Base-by-base conservation (phyloP, 2,797 vertebrate species). In the Setipinna tenuifilis region DNA sequence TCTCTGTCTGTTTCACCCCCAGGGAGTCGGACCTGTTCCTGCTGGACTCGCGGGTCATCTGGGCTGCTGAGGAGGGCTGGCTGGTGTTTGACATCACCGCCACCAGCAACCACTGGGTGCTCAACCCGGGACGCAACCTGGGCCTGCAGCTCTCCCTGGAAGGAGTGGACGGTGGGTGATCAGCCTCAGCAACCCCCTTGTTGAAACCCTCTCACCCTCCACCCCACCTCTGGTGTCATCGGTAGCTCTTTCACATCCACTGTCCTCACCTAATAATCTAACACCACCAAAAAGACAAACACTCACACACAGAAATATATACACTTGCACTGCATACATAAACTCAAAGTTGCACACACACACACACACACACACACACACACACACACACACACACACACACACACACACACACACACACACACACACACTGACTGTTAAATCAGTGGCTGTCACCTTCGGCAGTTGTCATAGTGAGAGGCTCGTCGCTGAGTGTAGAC, bases 31-130 rank as follows among this genome's bases (percentile, higher is more conserved):
- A 99, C 90, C 93, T 99, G 88, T 98, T 98, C 88, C 95, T 98
- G 89, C 96, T 99, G 0, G 98, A 99, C 94, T 97, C 97, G 0
- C 95, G 98, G 61, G 97, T 97, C 12, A 98, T 99, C 93, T 99
- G 98, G 98, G 98, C 98, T 0, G 97, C 96, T 0, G 97, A 99
- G 92, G 98, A 99, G 89, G 98, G 98, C 65, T 99, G 98, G 98
- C 91, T 99, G 92, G 98, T 98, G 89, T 99, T 99, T 41, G 98
- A 99, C 88, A 97, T 99, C 78, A 99, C 98, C 0, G 97, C 96
- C 82, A 99, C 98, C 90, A 99, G 98, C 88, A 99, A 99, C 94
- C 98, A 98, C 93, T 99, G 98, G 98, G 98, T 99, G 87, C 94
- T 99, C 90, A 98, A 99, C 89, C 98, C 98, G 0, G 96, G 96